phyloP scores from a whole-genome alignment of 2,888 invertebrate genomes.

The Cetonia aurata region DNA sequence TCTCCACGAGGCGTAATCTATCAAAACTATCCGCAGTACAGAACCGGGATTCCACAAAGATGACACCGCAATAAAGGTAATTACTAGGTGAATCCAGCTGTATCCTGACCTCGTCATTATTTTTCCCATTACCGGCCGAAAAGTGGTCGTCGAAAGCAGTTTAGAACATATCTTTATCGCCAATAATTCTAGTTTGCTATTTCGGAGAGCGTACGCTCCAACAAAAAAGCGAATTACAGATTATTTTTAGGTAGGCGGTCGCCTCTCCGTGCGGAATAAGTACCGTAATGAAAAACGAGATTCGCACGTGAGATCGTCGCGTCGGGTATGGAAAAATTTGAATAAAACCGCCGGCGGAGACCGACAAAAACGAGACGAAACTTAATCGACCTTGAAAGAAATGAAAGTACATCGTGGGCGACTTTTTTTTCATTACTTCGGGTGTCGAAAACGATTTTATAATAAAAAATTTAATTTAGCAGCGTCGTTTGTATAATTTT shows the following conservation, averaged over 20 bases:
- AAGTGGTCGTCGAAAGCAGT: conserved; percentile 10
- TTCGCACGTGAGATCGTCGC: neutral
- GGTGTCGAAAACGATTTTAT: too few species aligned
- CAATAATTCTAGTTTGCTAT: conserved; percentile 6
- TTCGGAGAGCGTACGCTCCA: conserved; percentile 10
- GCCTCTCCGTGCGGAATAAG: neutral
- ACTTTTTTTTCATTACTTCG: too few species aligned
- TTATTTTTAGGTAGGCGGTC: conserved; percentile 29
- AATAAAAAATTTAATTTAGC: too few species aligned
- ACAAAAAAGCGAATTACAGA: conserved; percentile 15
- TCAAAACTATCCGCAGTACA: neutral
- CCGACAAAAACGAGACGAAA: neutral
- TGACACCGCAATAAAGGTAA: conserved; percentile 32
- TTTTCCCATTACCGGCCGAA: conserved; percentile 21
- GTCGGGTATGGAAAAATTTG: neutral
- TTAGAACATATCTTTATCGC: conserved; percentile 29
- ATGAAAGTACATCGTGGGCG: neutral
- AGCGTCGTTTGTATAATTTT: too few species aligned
- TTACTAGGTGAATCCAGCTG: conserved; percentile 23
- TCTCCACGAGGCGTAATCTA: too few species aligned
- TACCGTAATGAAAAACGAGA: conserved; percentile 13
- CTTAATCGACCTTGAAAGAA: neutral
- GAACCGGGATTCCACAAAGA: conserved; percentile 19
- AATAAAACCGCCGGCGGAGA: neutral
- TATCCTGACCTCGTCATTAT: conserved; percentile 24